Conservation (phyloP, 2,113 vertebrate genomes). For the Ramphastos sulfuratus region DNA sequence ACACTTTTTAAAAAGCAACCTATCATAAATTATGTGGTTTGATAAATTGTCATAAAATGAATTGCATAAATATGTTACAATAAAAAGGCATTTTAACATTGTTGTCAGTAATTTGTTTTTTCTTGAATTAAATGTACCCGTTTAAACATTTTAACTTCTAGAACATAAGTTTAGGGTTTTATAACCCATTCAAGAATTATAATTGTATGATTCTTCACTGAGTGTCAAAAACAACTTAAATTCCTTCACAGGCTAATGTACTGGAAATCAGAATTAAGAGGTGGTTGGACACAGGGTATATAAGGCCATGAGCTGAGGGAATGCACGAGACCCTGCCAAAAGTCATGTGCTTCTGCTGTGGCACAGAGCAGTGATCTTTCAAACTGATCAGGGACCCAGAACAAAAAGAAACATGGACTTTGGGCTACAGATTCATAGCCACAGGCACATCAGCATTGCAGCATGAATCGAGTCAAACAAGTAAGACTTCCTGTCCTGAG, state of each 20-base stretch:
- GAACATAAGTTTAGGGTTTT: conserved; percentile 3
- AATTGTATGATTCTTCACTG: not conserved
- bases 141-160: conserved; percentile 11
- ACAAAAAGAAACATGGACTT: not conserved
- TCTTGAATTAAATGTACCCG: not conserved
- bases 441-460: not conserved
- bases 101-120: not conserved
- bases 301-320: not conserved
- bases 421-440: not conserved
- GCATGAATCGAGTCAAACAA: not conserved
- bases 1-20: not conserved
- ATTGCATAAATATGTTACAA: not conserved
- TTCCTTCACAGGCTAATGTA: conserved; percentile 24
- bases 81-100: not conserved
- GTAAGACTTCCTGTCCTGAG: not conserved
- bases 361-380: not conserved
- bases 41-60: not conserved
- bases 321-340: not conserved
- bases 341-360: not conserved
- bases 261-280: conserved; percentile 33
- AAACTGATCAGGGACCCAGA: not conserved
- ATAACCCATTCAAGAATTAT: conserved; percentile 18
- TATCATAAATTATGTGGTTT: not conserved
- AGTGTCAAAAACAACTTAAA: conserved; percentile 39
- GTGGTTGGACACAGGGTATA: not conserved